Evolutionary conservation across 35 echinoderm and acorn worm species (phyloP).

Genomic region (Acanthaster planci): DNA sequence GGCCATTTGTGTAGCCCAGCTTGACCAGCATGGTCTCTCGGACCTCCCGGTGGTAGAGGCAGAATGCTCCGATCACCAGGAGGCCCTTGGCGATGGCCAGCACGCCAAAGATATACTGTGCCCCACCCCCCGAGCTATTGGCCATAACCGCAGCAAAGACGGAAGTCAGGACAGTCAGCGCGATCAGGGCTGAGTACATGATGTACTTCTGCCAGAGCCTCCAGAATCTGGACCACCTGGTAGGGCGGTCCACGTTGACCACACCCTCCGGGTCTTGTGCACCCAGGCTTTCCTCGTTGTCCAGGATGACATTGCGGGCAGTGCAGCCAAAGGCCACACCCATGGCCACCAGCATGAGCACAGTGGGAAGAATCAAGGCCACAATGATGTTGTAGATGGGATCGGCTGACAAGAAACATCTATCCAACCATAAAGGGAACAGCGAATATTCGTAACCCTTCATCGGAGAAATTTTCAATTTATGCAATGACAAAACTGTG

Average conservation of each 20-base stretch:
- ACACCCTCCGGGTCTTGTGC: neutral
- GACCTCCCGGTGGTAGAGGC: neutral
- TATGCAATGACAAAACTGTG: too few species aligned
- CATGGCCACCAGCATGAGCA: neutral
- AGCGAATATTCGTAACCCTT: too few species aligned
- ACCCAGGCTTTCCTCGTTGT: neutral
- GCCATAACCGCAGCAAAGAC: neutral
- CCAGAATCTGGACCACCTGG: neutral
- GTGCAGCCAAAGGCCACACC: neutral
- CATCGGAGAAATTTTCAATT: too few species aligned
- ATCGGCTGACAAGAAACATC: slow-evolving; percentile 1
- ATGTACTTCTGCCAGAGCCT: neutral
- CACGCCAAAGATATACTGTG: neutral
- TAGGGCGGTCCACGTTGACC: neutral
- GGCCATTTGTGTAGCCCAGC: neutral
- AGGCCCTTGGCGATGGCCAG: neutral
- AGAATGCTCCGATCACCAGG: neutral
- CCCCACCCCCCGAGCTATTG: neutral
- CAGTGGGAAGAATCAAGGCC: neutral
- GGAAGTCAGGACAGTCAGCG: neutral
- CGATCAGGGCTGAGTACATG: neutral
- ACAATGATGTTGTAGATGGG: slow-evolving; percentile 20
- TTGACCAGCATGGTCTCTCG: neutral
- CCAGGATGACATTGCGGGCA: slow-evolving; percentile 3
- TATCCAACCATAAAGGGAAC: neutral